Base-by-base conservation (phyloP, 1,140 invertebrate genomes). In the Saxidomus purpurata region DNA sequence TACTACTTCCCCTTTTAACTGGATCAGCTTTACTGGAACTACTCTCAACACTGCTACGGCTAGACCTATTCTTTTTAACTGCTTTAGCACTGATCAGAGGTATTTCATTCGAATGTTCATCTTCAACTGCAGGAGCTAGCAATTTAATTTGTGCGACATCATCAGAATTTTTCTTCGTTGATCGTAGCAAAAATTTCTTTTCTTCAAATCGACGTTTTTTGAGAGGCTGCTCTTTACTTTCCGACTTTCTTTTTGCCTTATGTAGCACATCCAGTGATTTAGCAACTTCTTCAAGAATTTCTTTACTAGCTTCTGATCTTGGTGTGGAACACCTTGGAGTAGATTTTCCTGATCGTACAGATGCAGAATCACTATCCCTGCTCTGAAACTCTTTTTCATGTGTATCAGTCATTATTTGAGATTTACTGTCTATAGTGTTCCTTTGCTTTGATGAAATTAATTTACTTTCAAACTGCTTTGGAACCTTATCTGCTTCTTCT, bases 201-300 rank as follows among this genome's bases (percentile, higher is more conserved):
- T 84, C 55, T 40, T 84, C 82, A 84, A 71, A 71, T 71, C 31
- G 36, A 17, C 40, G 38, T n/a, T 40, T 84, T 71, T 84, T 84
- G 0, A 36, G 0, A 17, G 61, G 67, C 11, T 13, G 22, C 15
- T 31, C 79, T 81, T 59, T 59, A 34, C 34, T 55, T 47, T 67
- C 63, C 22, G 55, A 34, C 25, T 69, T 80, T 55, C 63, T 88
- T 55, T 88, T 81, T n/a, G 31, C 63, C 47, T 81, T 79, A 0
- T 80, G 76, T 31, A 88, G 15, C 47, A 79, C 25, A 36, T 88
- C 77, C n/a, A 88, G 71, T 22, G 86, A 63, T 52, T 81, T 40
- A n/a, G 86, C 74, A 36, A 88, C 77, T 71, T 88, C 86, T 71
- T 88, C 55, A 2, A 88, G 59, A 49, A 88, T 80, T 81, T 88